Base-by-base conservation (phyloP, 2,797 vertebrate genomes). In the Atherinosoma microstoma region DNA sequence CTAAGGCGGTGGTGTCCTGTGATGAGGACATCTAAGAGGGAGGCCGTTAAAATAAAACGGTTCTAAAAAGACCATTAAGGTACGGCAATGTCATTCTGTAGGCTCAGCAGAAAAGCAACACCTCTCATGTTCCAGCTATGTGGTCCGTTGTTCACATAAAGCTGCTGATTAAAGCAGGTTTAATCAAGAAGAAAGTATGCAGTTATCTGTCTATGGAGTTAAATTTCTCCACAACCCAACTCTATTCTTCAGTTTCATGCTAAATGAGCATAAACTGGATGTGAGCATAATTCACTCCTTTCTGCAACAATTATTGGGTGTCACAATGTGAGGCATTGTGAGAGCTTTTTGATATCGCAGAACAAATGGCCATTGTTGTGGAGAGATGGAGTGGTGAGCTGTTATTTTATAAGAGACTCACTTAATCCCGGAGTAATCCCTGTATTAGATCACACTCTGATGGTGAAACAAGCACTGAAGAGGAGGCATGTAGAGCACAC, bases 391-490 rank as follows among this genome's bases (percentile, higher is more conserved):
- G 77, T 30, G 16, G 73, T 73, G 80, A 83, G 80, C 73, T 75
- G 72, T 84, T 90, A 73, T 87, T 91, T 88, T 85, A 85, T 80
- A 76, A 82, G 73, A 85, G 84, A 72, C 66, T 82, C 64, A 75
- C 78, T 89, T 89, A 90, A 90, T 92, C 88, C 84, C 76, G 57
- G 72, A 66, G 57, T 91, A 91, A 92, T 91, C 84, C 85, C 72
- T 83, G 83, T 80, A 87, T 91, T 87, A 88, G 81, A 92, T 91
- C 84, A 81, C 81, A 84, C 73, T 76, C 67, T 68, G 85, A 88
- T 88, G 84, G 75, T 76, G 79, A 86, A 88, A 86, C 73, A 82
- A 80, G 84, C 30, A 6, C 36, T 0, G 20, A 66, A 63, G 70
- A 67, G 79, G 51, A 75, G 64, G 74, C 67, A 64, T 38, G 36